Evolutionary conservation across 2,888 invertebrate genomes (phyloP), one percentile per base, ranked within the genome.

Genomic region (Ophraella communa): DNA sequence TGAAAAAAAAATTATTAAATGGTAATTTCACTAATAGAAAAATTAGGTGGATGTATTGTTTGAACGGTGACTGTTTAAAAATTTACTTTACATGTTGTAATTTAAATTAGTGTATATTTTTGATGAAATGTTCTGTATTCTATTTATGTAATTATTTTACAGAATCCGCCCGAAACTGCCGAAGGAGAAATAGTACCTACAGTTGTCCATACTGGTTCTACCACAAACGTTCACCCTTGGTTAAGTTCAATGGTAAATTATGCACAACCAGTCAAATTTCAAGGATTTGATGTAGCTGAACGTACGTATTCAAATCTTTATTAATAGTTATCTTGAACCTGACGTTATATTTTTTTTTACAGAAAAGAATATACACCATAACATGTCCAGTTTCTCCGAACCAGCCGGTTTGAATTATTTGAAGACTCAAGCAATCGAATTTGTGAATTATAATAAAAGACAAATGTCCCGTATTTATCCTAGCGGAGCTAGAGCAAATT

Each of bases 401-500:
- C 96, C 95, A 21, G 92, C 95, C 52, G 99, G 98, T 74, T 89
- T 99, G 84, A 95, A 94, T 82, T 96, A 95, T 81, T 86, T 99
- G 70, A 98, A 98, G 85, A 91, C 94, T 67, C 94, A 94, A 77
- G 95, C 98, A 62, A 96, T 98, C 62, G 99, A 99, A 84, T 98
- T 99, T 84, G 98, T 99, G 78, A 99, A 99, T 89, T 99, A 99
- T 84, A 99, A 99, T 85, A 99, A 99, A 84, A 88, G 98, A 18
- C 99, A 99, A 85, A 95, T 99, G 94, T 97, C 96, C 74, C 86
- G 99, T 66, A 99, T 99, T 79, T 99, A 99, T 83, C 99, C 99
- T 0, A 97, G 97, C 80, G 99, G 99, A 71, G 98, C 98, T 2
- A 85, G 99, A 56, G 99, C 98, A 53, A 99, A 99, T 84, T 99